phyloP scores from a whole-genome alignment of 2,888 invertebrate species.

The Clusia tigrina region DNA sequence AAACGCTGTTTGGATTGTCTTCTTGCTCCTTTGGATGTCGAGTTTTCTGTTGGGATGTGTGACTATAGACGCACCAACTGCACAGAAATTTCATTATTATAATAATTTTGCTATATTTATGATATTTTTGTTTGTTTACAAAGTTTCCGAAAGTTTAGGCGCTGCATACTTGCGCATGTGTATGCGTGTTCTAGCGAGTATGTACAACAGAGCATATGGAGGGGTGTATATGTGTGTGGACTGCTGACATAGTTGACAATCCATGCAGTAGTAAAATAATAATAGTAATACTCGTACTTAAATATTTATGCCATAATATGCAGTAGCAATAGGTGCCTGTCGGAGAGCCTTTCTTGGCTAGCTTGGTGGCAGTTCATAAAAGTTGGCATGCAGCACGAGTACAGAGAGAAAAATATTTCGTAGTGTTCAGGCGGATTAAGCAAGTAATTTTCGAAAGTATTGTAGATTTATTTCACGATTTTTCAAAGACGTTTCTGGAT shows the following conservation, averaged over 20 bases:
- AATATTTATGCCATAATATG: neutral
- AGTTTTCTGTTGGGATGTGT: neutral
- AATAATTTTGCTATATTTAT: conserved; percentile 40
- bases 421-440: too few species aligned
- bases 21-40: neutral
- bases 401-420: too few species aligned
- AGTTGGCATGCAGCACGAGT: too few species aligned
- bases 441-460: too few species aligned
- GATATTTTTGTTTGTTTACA: conserved; percentile 24
- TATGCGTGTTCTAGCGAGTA: too few species aligned
- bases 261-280: conserved; percentile 1
- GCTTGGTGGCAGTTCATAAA: too few species aligned
- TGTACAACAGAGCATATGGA: neutral
- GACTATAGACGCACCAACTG: conserved; percentile 23
- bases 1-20: too few species aligned
- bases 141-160: neutral
- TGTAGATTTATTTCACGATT: too few species aligned
- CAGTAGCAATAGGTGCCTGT: neutral
- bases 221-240: neutral
- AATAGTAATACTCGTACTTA: conserved; percentile 1
- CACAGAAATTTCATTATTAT: conserved; percentile 41
- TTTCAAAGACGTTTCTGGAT: too few species aligned
- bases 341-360: neutral
- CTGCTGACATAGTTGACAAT: conserved; percentile 14
- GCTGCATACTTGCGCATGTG: too few species aligned